A percentile compares a stretch with the other conserved stretches of the same genome.
Evolutionary conservation across 2,888 invertebrate genomes (phyloP).

Genomic region (Meiosimyza decipiens): DNA sequence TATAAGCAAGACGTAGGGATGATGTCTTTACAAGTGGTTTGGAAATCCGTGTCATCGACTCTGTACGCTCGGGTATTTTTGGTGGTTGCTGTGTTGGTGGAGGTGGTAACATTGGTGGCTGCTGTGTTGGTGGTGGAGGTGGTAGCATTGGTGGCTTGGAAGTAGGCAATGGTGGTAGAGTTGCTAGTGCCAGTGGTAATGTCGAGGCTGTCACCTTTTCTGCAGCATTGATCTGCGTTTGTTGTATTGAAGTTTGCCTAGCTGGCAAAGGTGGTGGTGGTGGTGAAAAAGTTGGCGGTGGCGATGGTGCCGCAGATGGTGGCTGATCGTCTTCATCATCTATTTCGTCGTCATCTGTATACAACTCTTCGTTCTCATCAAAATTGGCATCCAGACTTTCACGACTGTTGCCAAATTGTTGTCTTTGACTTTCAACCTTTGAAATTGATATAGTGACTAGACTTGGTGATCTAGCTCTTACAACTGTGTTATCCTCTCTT

Average conservation of each 20-base stretch:
- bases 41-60: conserved; percentile 53
- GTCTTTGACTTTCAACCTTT: conserved; percentile 17
- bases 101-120: conserved; percentile 34
- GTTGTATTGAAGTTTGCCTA: conserved; percentile 45
- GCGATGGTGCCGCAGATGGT: conserved; percentile 52
- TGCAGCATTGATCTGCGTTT: conserved; percentile 35
- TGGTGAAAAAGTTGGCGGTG: conserved; percentile 52
- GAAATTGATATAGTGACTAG: background rate
- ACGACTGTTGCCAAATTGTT: conserved; percentile 55
- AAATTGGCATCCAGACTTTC: conserved; percentile 57
- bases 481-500: conserved; percentile 2
- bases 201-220: conserved; percentile 39
- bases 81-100: conserved; percentile 44
- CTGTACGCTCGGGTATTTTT: conserved; percentile 53
- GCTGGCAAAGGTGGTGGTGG: conserved; percentile 57
- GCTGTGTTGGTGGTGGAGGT: conserved; percentile 41
- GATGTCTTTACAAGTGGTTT: conserved; percentile 63
- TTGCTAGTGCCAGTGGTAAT: conserved; percentile 47
- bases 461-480: too few relatives aligned
- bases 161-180: conserved; percentile 48
- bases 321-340: conserved; percentile 48
- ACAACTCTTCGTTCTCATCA: conserved; percentile 42
- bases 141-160: conserved; percentile 27
- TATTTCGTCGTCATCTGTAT: conserved; percentile 37
- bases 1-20: conserved; percentile 60